A percentile compares a stretch with the other conserved stretches of the same genome.
These are phyloP conservation scores for Smutsia gigantea DNA, from an alignment of 2,797 vertebrate species.

Conservation along the genomic window DNA sequence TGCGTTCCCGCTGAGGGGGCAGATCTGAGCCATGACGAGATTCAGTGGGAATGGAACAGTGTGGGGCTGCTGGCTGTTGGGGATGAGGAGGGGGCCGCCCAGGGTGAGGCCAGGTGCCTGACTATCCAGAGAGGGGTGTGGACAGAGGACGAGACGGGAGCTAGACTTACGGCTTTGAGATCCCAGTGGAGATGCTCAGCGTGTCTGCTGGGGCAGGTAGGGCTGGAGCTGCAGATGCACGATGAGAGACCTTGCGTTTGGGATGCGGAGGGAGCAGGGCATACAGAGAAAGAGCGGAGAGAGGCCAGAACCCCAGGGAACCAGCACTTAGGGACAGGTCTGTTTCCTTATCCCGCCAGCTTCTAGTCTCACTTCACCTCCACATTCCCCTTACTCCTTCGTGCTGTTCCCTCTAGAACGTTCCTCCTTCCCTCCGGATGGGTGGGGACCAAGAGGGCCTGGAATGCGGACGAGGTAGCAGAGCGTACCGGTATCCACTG, in stretches of 20 bases:
- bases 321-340: not conserved
- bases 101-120: not conserved
- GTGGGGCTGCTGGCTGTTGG: not conserved
- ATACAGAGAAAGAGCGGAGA: not conserved
- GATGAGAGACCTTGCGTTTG: not conserved
- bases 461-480: not conserved
- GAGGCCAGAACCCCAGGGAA: not conserved
- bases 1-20: not conserved
- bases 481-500: not conserved
- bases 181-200: not conserved
- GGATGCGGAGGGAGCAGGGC: not conserved
- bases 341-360: not conserved
- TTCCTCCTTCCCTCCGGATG: not conserved
- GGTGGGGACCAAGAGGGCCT: not conserved
- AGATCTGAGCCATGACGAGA: not conserved
- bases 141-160: not conserved
- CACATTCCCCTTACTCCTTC: not conserved
- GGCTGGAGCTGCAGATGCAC: not conserved
- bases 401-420: not conserved
- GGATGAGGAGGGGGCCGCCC: not conserved
- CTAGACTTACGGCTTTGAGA: not conserved
- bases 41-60: not conserved
- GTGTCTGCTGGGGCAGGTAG: not conserved
- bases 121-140: not conserved
- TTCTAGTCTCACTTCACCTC: not conserved